phyloP scores from a whole-genome alignment of 2,797 vertebrate species.

The Micrastur ruficollis region DNA sequence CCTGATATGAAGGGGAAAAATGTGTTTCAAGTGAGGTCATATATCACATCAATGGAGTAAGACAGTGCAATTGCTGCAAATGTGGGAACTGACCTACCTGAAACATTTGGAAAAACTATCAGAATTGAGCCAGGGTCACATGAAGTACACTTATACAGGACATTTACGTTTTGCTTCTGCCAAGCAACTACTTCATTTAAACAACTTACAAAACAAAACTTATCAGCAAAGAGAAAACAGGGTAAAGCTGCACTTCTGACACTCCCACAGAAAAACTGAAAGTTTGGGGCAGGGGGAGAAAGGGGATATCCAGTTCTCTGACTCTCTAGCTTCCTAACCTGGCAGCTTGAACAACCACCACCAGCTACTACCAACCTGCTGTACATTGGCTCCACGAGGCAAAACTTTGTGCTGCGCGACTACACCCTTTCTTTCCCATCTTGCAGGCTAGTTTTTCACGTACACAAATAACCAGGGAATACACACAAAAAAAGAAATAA shows the following conservation, averaged over 20 bases:
- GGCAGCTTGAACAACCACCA: background rate
- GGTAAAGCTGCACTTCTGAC: background rate
- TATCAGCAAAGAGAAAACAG: background rate
- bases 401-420: background rate
- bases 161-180: background rate
- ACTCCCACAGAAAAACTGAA: background rate
- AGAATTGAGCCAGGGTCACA: background rate
- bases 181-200: background rate
- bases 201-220: background rate
- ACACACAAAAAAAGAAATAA: background rate
- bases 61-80: background rate
- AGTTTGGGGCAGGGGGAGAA: background rate
- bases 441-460: background rate
- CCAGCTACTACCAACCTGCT: background rate
- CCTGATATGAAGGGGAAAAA: background rate
- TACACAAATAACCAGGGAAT: background rate
- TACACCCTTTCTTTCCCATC: background rate
- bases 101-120: background rate
- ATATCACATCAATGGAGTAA: background rate
- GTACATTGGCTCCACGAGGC: background rate
- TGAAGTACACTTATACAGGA: background rate
- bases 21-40: background rate
- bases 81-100: background rate
- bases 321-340: background rate
- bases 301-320: background rate